Evolutionary conservation across 2,888 invertebrate species (phyloP).

Genomic region (Pedicia rivosa): DNA sequence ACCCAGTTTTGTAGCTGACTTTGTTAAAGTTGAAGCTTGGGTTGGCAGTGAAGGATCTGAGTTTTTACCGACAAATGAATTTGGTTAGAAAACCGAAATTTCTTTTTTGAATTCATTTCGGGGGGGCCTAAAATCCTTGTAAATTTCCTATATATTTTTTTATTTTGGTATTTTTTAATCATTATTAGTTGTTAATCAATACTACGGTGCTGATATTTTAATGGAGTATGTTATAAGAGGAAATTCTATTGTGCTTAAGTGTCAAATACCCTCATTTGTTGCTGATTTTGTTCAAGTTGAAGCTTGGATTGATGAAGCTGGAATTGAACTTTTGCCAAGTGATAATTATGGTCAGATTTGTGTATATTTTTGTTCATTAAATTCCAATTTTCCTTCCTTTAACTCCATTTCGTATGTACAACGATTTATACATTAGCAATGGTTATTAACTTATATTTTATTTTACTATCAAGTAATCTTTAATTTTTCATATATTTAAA

Average conservation of each 20-base stretch:
- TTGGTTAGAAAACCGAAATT: slow-evolving; percentile 39
- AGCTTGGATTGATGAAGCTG: slow-evolving; percentile 48
- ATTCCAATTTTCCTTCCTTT: not conserved
- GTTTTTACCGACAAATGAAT: slow-evolving; percentile 51
- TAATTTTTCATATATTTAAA: not conserved
- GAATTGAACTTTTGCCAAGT: slow-evolving; percentile 22
- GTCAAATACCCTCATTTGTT: slow-evolving; percentile 58
- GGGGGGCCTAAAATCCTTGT: not conserved
- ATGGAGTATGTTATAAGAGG: slow-evolving; percentile 59
- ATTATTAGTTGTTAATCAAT: slow-evolving; percentile 61
- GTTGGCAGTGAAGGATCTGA: slow-evolving; percentile 46
- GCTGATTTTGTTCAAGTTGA: slow-evolving; percentile 56
- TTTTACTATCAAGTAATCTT: not conserved
- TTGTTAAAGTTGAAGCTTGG: slow-evolving; percentile 80
- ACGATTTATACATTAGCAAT: not conserved
- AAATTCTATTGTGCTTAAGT: slow-evolving; percentile 54
- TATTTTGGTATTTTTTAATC: not conserved
- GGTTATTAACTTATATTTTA: not conserved
- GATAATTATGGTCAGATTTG: slow-evolving; percentile 25
- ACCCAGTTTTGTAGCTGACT: slow-evolving; percentile 81
- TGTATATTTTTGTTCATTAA: slow-evolving; percentile 3
- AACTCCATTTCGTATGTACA: too few relatives aligned
- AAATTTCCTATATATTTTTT: not conserved
- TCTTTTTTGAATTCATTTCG: not conserved
- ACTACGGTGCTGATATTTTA: slow-evolving; percentile 53